Evolutionary conservation across 1,140 invertebrate genomes (phyloP).

Genomic region (Drosophila truncata): DNA sequence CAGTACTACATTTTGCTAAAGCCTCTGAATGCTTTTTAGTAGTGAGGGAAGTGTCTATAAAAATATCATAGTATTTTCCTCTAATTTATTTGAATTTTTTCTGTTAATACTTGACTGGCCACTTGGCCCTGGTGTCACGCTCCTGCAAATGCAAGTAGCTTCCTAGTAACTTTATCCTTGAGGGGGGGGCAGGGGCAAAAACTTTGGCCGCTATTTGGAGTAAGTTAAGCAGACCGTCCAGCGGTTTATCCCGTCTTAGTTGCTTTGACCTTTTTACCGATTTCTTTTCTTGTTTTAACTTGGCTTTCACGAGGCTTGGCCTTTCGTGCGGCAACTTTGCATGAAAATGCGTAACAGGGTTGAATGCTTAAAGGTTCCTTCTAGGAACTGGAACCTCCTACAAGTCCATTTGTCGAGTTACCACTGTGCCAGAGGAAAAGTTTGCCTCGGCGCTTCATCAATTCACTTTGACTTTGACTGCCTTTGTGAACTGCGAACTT

Average conservation of each 20-base stretch:
- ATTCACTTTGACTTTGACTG: slow-evolving; percentile 74
- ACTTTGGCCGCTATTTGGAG: slow-evolving; percentile 73
- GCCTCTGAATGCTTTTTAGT: not conserved
- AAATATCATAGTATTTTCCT: not conserved
- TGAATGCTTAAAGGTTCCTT: not conserved
- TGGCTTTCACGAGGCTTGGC: slow-evolving; percentile 1
- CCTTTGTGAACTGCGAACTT: slow-evolving; percentile 35
- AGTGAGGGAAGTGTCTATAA: not conserved
- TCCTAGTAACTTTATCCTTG: not conserved
- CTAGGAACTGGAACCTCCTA: no score
- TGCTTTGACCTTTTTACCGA: slow-evolving; percentile 71
- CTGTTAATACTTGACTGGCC: not conserved
- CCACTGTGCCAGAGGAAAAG: slow-evolving; percentile 43
- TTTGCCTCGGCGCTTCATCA: slow-evolving; percentile 74
- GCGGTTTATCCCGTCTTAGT: slow-evolving; percentile 75
- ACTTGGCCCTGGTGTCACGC: not conserved
- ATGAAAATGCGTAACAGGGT: slow-evolving; percentile 48
- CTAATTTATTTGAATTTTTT: not conserved
- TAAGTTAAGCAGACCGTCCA: slow-evolving; percentile 58
- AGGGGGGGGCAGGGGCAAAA: slow-evolving; percentile 20
- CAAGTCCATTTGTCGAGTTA: slow-evolving; percentile 11
- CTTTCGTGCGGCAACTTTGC: slow-evolving; percentile 48
- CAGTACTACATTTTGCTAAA: not conserved
- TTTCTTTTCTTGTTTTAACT: slow-evolving; percentile 10
- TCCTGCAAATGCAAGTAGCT: slow-evolving; percentile 5